Conservation (phyloP, 2,113 vertebrate genomes). For the Podarcis raffonei region DNA sequence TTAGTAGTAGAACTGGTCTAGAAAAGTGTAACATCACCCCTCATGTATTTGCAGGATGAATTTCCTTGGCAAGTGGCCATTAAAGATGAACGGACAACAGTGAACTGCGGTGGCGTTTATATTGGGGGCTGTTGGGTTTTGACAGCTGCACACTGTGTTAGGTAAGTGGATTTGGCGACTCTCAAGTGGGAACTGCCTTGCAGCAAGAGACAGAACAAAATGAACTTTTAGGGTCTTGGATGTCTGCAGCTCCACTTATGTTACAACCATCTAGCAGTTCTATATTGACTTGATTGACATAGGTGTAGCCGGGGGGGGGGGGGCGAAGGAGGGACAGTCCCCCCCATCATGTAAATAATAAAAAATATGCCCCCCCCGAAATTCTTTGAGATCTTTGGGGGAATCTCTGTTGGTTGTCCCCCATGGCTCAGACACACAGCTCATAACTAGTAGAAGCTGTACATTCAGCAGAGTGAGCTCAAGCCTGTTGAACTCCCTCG, state of each 20-base stretch:
- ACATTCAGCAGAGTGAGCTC: too few species aligned
- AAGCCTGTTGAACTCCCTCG: too few species aligned
- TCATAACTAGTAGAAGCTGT: too few species aligned
- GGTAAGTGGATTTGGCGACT: slow-evolving; percentile 68
- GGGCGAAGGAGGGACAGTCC: too few species aligned
- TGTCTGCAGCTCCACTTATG: not conserved
- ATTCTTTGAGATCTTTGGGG: too few species aligned
- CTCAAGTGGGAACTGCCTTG: not conserved
- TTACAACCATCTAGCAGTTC: not conserved
- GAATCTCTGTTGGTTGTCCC: too few species aligned
- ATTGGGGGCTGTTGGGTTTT: slow-evolving; percentile 94
- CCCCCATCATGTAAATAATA: too few species aligned
- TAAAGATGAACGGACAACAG: slow-evolving; percentile 56
- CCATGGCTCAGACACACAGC: too few species aligned
- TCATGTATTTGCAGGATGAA: slow-evolving; percentile 80
- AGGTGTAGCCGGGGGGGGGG: too few species aligned
- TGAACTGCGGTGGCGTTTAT: slow-evolving; percentile 90
- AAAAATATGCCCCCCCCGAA: too few species aligned
- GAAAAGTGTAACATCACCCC: not conserved
- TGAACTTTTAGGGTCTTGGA: not conserved
- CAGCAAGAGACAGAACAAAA: not conserved
- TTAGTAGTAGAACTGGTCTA: not conserved
- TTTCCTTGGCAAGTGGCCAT: slow-evolving; percentile 95
- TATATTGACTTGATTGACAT: not conserved
- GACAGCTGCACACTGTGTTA: slow-evolving; percentile 95